Evolutionary conservation across 2,797 vertebrate genomes (phyloP).

Genomic region (Leptodactylus fallax): DNA sequence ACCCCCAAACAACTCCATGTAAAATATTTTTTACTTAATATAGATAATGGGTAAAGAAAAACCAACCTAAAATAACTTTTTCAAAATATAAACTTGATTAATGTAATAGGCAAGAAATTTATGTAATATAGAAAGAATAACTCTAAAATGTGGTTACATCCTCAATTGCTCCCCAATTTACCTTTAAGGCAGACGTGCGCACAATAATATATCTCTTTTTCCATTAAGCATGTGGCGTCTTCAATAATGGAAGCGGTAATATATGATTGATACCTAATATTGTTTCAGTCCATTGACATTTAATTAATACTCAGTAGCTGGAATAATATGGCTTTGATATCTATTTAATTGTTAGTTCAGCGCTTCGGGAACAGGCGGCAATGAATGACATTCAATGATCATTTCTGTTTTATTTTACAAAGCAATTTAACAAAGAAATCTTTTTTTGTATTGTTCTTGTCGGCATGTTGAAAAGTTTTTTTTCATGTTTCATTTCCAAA

Average conservation of each 20-base stretch:
- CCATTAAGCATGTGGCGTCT: not conserved
- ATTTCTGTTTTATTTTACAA: slow-evolving; percentile 32
- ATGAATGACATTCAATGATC: slow-evolving; percentile 42
- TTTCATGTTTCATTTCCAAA: slow-evolving; percentile 12
- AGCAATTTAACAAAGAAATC: slow-evolving; percentile 22
- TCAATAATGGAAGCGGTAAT: not conserved
- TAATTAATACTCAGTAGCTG: slow-evolving; percentile 33
- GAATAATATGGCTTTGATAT: slow-evolving; percentile 29
- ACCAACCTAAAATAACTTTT: too few relatives aligned
- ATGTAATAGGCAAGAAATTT: too few relatives aligned
- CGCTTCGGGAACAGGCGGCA: slow-evolving; percentile 14
- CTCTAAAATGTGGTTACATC: not conserved
- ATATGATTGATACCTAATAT: slow-evolving; percentile 31
- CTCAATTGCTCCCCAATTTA: not conserved
- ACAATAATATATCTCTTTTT: not conserved
- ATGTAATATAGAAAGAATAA: too few relatives aligned
- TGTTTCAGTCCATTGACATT: slow-evolving; percentile 22
- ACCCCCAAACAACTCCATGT: too few relatives aligned
- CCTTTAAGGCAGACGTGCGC: not conserved
- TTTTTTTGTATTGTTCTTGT: slow-evolving; percentile 14
- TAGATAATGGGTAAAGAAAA: too few relatives aligned
- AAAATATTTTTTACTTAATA: too few relatives aligned
- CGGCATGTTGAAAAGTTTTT: not conserved
- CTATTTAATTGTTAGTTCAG: slow-evolving; percentile 27
- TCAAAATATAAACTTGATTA: too few relatives aligned